Evolutionary conservation across 2,797 vertebrate species (phyloP).

Genomic region (Tapirus indicus): DNA sequence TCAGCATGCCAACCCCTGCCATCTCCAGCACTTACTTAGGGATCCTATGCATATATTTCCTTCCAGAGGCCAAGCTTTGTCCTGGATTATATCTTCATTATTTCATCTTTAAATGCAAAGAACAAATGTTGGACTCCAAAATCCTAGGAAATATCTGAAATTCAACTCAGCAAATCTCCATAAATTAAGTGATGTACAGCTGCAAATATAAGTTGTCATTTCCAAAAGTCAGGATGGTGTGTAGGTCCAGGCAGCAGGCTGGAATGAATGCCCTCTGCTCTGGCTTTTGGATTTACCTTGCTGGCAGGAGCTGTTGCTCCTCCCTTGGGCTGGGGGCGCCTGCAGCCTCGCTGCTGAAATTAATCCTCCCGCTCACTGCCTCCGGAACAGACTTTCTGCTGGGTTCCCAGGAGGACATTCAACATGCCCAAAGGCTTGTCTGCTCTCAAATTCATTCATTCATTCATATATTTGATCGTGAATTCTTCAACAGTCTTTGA

Average conservation of each 20-base stretch:
- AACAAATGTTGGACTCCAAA: conserved; percentile 56
- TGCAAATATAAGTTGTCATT: background rate
- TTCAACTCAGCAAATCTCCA: conserved; percentile 2
- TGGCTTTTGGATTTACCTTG: background rate
- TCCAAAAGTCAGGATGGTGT: conserved; percentile 28
- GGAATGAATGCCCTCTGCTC: background rate
- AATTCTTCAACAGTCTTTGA: background rate
- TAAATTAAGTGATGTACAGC: conserved; percentile 3
- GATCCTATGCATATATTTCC: conserved; percentile 64
- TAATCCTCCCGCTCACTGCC: background rate
- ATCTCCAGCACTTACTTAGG: conserved; percentile 72
- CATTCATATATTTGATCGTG: background rate
- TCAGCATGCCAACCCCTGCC: background rate
- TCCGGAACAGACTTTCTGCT: background rate
- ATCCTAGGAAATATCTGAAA: conserved; percentile 54
- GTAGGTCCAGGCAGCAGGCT: background rate
- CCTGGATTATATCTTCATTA: conserved; percentile 66
- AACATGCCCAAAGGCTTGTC: background rate
- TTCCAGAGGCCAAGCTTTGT: conserved; percentile 72
- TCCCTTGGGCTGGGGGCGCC: background rate
- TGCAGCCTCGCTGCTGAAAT: background rate
- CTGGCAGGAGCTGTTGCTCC: background rate
- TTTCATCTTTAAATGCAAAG: conserved; percentile 61
- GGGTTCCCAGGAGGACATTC: background rate
- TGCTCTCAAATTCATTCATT: background rate